These are phyloP conservation scores for Nephrotoma guestfalica DNA, from an alignment of 2,888 invertebrate species.

Conservation along the genomic window DNA sequence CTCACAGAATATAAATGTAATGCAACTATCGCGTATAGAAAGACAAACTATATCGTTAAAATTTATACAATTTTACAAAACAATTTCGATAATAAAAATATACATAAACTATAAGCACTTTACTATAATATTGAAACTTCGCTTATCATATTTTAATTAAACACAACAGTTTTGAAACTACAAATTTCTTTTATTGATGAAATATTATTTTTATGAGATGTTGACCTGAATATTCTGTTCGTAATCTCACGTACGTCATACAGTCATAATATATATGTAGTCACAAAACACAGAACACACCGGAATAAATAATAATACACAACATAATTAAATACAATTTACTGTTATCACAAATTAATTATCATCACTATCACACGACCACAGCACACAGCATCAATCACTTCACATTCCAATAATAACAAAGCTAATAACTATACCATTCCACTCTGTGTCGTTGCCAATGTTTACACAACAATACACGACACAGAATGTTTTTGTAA, in stretches of 20 bases:
- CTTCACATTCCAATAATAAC: background rate
- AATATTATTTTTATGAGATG: background rate
- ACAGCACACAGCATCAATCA: background rate
- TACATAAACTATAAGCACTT: background rate
- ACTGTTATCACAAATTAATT: background rate
- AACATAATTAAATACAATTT: background rate
- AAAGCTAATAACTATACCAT: background rate
- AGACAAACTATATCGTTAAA: background rate
- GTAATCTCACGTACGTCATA: background rate
- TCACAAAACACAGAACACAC: background rate
- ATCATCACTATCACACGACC: background rate
- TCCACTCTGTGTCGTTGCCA: background rate
- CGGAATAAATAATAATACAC: background rate
- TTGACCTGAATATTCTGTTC: background rate
- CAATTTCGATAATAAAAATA: background rate
- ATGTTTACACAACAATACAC: background rate
- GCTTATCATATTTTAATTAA: background rate
- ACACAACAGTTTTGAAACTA: background rate
- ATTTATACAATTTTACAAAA: background rate
- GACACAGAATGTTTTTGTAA: background rate
- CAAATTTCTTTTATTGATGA: background rate
- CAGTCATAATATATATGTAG: background rate
- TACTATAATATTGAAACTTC: background rate
- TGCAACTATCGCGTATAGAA: background rate
- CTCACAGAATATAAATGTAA: background rate